Evolutionary conservation across 2,888 invertebrate genomes (phyloP), one percentile per base, ranked within the genome.

Genomic region (Drosophila paramelanica): DNA sequence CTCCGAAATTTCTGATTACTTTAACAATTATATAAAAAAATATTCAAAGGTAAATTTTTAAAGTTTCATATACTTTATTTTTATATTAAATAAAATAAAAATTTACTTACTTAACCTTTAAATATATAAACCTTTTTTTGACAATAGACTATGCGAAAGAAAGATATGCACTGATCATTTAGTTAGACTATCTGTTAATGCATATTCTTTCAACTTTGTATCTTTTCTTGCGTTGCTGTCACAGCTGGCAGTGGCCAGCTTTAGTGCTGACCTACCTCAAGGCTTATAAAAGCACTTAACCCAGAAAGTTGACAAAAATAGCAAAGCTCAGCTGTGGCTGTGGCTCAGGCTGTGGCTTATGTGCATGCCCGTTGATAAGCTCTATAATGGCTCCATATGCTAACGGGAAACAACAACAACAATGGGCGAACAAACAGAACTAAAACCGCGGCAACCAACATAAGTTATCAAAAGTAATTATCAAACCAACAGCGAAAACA

Each of bases 381-480:
- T 57, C 56, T 73, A 64, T 70, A 78, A 83, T 82, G 88, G 81
- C 72, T 58, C 55, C 74, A 83, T 73, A 80, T 83, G 87, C 70
- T 73, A 51, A 41, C 67, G 50, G 42, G 25, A 13, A 47, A 51
- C 61, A 38, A 45, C 49, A 50, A 49, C 49, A 50, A 45, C 60
- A 70, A 64, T 60, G 55, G 41, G 67, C 53, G 25, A 39, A 47
- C 61, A 62, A 53, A 61, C 39, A 59, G 33, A 57, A 52, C 50
- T 55, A 41, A 66, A 77, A 56, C 78, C 77, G 67, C 74, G 78
- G 45, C 57, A 69, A 50, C 78, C 68, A 62, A 73, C 64, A 70
- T 58, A 72, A 88, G 82, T 85, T 88, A 83, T 83, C 88, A 85
- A 85, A 88, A 83, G 82, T 83, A 83, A 83, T 83, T 83, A 83